A percentile compares a stretch with the other conserved stretches of the same genome.
Conservation (phyloP, 2,888 invertebrate genomes). For the Ormia ochracea region DNA sequence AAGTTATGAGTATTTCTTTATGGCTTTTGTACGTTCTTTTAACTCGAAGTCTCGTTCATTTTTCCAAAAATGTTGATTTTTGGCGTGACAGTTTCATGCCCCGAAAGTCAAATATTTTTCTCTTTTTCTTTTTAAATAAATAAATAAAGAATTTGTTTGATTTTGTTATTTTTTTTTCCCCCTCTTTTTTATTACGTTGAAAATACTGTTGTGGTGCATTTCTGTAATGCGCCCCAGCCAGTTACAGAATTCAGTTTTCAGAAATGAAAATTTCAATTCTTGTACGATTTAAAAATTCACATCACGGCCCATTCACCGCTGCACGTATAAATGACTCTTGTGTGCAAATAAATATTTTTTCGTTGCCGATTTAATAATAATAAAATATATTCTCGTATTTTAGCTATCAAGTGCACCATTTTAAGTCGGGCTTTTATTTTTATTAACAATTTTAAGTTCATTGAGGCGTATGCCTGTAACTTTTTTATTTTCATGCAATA, state of each 20-base stretch:
- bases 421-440: constrained; percentile 3
- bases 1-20: constrained; percentile 1
- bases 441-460: constrained; percentile 10
- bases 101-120: constrained; percentile 33
- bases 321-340: constrained; percentile 61
- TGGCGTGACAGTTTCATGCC: constrained; percentile 33
- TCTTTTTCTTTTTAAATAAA: too few species aligned
- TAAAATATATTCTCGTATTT: not conserved
- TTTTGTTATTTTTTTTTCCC: constrained; percentile 27
- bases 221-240: constrained; percentile 24
- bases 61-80: not conserved
- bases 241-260: constrained; percentile 16
- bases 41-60: not conserved
- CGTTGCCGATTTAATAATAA: not conserved
- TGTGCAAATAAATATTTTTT: constrained; percentile 40
- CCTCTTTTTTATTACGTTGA: not conserved
- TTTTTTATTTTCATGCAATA: constrained; percentile 23
- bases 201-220: not conserved
- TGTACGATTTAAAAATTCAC: constrained; percentile 50
- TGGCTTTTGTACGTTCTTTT: constrained; percentile 4
- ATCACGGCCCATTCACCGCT: constrained; percentile 59
- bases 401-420: constrained; percentile 12
- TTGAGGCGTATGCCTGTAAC: not conserved
- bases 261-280: constrained; percentile 10
- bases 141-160: not conserved